Evolutionary conservation across 2,888 invertebrate species (phyloP).

Genomic region (Drosophila antonietae): DNA sequence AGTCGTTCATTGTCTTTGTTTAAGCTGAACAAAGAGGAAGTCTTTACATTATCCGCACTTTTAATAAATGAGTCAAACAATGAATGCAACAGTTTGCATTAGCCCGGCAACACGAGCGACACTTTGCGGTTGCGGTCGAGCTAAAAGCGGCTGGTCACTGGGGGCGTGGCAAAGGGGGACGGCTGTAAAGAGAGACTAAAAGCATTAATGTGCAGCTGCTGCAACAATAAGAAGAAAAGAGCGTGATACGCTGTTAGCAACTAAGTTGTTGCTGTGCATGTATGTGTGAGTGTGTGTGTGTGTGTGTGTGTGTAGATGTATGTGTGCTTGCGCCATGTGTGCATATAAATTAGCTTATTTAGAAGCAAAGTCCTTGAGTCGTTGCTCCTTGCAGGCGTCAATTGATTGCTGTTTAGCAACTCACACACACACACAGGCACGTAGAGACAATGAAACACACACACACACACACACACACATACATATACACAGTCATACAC

Average conservation of each 20-base stretch:
- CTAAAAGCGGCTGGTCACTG: constrained; percentile 19
- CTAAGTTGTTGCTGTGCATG: neutral
- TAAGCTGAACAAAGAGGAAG: constrained; percentile 10
- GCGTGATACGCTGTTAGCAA: constrained; percentile 3
- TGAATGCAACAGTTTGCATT: constrained; percentile 34
- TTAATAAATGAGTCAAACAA: constrained; percentile 40
- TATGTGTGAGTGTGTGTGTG: neutral
- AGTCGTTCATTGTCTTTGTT: neutral
- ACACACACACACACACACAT: neutral
- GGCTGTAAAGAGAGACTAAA: neutral
- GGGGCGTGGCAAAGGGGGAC: neutral
- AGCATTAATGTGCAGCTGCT: constrained; percentile 54
- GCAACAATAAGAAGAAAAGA: constrained; percentile 21
- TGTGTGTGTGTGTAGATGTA: neutral
- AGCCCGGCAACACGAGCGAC: constrained; percentile 10
- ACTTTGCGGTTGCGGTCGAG: constrained; percentile 28
- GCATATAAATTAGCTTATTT: constrained; percentile 71
- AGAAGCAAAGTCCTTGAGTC: constrained; percentile 57
- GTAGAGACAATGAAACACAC: neutral
- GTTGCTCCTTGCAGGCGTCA: constrained; percentile 39
- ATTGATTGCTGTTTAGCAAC: constrained; percentile 62
- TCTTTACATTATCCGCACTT: constrained; percentile 28
- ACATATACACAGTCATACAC: neutral
- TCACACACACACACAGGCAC: neutral
- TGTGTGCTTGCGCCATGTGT: constrained; percentile 35